phyloP scores from a whole-genome alignment of 1,140 invertebrate species.

The Pinna nobilis region DNA sequence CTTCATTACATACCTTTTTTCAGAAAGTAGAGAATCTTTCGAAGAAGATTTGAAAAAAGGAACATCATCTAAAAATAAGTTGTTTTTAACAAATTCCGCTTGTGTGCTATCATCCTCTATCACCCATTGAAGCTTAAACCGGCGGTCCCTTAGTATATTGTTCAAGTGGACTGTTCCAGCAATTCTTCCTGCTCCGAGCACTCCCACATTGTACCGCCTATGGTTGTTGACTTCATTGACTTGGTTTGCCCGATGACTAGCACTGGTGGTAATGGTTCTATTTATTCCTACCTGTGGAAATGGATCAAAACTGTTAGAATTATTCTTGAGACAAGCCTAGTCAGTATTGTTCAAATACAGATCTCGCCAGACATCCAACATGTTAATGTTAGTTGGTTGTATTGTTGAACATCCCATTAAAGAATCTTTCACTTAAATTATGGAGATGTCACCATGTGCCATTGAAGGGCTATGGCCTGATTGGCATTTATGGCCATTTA shows the following conservation, averaged over 20 bases:
- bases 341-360: too few species aligned
- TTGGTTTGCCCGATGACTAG: not conserved
- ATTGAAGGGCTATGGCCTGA: too few species aligned
- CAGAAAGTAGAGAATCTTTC: slow-evolving; percentile 27
- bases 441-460: too few species aligned
- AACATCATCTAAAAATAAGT: slow-evolving; percentile 31
- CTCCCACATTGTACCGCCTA: slow-evolving; percentile 44
- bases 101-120: slow-evolving; percentile 37
- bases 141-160: slow-evolving; percentile 43
- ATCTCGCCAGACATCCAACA: too few species aligned
- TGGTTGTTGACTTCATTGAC: not conserved
- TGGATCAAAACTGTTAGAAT: too few species aligned
- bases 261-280: too few species aligned
- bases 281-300: too few species aligned
- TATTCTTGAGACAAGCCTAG: too few species aligned
- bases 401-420: too few species aligned
- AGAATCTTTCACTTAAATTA: too few species aligned
- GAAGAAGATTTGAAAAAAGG: slow-evolving; percentile 39
- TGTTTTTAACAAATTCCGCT: not conserved
- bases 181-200: slow-evolving; percentile 52
- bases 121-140: slow-evolving; percentile 45
- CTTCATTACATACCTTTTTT: slow-evolving; percentile 33
- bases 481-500: too few species aligned
- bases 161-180: slow-evolving; percentile 43
- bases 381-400: too few species aligned